A percentile compares a stretch with the other conserved stretches of the same genome.
phyloP scores from a whole-genome alignment of 2,113 vertebrate genomes.

The Otus sunia region DNA sequence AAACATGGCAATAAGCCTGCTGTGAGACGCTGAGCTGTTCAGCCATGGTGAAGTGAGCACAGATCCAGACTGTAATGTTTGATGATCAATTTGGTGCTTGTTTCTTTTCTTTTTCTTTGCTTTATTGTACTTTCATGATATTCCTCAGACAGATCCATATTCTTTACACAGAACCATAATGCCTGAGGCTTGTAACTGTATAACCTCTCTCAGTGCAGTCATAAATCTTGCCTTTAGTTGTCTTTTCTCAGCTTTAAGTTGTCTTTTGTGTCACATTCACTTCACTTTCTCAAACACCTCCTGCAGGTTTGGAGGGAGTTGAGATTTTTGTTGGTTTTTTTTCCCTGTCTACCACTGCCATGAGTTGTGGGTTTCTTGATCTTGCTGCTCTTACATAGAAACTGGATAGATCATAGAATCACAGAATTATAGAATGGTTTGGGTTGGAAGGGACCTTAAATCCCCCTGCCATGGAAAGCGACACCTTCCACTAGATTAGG shows the following conservation, averaged over 20 bases:
- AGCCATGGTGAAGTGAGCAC: background rate
- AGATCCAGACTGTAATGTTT: background rate
- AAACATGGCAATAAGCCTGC: constrained; percentile 9
- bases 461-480: too few relatives aligned
- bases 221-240: constrained; percentile 24
- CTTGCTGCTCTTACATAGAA: background rate
- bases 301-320: background rate
- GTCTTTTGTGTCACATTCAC: background rate
- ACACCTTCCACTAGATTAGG: too few relatives aligned
- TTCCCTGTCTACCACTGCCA: background rate
- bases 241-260: background rate
- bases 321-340: background rate
- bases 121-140: background rate
- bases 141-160: constrained; percentile 16
- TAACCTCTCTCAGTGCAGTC: background rate
- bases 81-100: constrained; percentile 19
- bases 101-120: constrained; percentile 18
- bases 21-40: background rate
- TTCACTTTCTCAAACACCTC: background rate
- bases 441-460: too few relatives aligned
- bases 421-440: too few relatives aligned
- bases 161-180: background rate
- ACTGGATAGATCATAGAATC: background rate
- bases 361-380: background rate
- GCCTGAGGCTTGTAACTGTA: constrained; percentile 9